Conservation (phyloP, 2,797 vertebrate genomes). For the Schizothorax lantsangensis region DNA sequence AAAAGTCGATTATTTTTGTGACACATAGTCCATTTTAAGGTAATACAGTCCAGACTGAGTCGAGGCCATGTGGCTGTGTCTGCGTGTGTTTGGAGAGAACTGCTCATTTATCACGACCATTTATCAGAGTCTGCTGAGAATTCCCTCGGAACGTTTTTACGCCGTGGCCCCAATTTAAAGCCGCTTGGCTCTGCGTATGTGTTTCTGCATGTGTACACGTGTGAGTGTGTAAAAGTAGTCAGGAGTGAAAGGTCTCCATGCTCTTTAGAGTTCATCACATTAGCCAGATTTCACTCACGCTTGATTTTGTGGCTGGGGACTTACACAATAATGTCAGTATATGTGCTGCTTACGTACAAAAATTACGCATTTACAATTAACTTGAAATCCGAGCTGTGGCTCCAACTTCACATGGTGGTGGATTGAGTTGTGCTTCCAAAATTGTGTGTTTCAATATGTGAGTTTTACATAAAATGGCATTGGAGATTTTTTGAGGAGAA, state of each 20-base stretch:
- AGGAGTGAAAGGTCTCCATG: conserved; percentile 48
- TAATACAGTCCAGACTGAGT: conserved; percentile 58
- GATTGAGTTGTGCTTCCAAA: background rate
- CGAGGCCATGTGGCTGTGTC: conserved; percentile 49
- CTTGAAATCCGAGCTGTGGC: background rate
- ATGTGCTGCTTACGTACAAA: background rate
- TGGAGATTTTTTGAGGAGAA: background rate
- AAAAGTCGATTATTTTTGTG: conserved; percentile 50
- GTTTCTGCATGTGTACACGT: conserved; percentile 32
- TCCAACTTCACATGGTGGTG: background rate
- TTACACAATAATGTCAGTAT: conserved; percentile 25
- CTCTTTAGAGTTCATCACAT: conserved; percentile 52
- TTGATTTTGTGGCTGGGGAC: conserved; percentile 24
- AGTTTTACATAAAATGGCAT: background rate
- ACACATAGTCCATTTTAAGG: conserved; percentile 50
- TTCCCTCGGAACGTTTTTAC: conserved; percentile 64
- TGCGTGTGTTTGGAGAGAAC: conserved; percentile 43
- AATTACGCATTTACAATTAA: background rate
- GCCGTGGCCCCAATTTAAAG: conserved; percentile 65
- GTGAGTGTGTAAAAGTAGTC: conserved; percentile 30
- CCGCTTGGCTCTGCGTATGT: conserved; percentile 31
- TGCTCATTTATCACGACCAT: conserved; percentile 70
- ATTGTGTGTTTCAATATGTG: background rate
- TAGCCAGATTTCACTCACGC: conserved; percentile 31
- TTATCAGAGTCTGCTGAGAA: conserved; percentile 71